These are phyloP conservation scores for Meloidogyne floridensis DNA, from an alignment of 1,140 invertebrate genomes.

Conservation along the genomic window DNA sequence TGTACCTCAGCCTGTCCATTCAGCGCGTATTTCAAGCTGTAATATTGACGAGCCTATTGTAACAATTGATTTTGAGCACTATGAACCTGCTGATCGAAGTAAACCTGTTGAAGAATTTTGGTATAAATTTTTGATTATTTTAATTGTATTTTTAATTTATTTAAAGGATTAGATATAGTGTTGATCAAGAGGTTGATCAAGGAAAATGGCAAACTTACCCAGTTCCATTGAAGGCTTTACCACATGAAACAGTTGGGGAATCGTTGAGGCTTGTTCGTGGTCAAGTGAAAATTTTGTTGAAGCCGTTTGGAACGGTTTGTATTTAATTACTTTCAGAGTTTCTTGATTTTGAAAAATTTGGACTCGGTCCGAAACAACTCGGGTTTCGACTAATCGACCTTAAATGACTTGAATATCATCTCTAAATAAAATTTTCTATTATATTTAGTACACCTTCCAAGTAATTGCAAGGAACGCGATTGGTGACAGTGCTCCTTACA, in stretches of 20 bases:
- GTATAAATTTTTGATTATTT: slow-evolving; percentile 30
- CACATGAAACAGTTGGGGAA: slow-evolving; percentile 52
- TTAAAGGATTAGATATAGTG: slow-evolving; percentile 59
- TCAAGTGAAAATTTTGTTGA: slow-evolving; percentile 49
- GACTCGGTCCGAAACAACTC: too few relatives aligned
- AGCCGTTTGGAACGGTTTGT: slow-evolving; percentile 60
- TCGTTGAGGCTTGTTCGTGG: slow-evolving; percentile 45
- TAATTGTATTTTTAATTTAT: slow-evolving; percentile 7
- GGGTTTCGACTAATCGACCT: too few relatives aligned
- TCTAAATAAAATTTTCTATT: too few relatives aligned
- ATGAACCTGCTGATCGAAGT: slow-evolving; percentile 77
- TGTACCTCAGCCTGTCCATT: slow-evolving; percentile 82
- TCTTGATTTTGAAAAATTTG: background rate
- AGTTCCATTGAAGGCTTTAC: slow-evolving; percentile 53
- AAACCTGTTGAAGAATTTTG: slow-evolving; percentile 64
- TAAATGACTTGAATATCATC: too few relatives aligned
- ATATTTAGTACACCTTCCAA: slow-evolving; percentile 83
- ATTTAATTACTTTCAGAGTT: background rate
- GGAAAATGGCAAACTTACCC: slow-evolving; percentile 59
- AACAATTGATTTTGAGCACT: slow-evolving; percentile 79
- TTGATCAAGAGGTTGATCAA: slow-evolving; percentile 58
- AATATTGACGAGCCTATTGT: slow-evolving; percentile 75
- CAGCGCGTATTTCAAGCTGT: slow-evolving; percentile 70
- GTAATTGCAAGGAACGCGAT: slow-evolving; percentile 91
- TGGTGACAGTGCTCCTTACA: slow-evolving; percentile 80